phyloP scores from a whole-genome alignment of 2,888 invertebrate genomes.

The Dynastes maya region DNA sequence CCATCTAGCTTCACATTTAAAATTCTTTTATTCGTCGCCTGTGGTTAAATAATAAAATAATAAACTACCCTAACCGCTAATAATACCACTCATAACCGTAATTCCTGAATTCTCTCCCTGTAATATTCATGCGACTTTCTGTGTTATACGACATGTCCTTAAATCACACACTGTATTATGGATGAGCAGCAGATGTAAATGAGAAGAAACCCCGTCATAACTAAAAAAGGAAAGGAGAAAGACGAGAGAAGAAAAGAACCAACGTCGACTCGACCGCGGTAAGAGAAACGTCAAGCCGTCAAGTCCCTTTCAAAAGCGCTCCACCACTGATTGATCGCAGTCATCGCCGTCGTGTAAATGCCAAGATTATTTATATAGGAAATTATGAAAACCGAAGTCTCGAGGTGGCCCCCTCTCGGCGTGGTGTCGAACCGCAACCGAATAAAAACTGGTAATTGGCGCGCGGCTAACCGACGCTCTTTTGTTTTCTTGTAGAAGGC shows the following conservation, averaged over 20 bases:
- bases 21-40: no score
- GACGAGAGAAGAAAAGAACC: not conserved
- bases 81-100: no score
- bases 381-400: constrained; percentile 32
- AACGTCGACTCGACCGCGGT: constrained; percentile 28
- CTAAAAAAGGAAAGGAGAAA: not conserved
- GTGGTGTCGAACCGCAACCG: constrained; percentile 25
- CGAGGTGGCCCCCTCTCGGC: not conserved
- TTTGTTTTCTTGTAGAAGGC: constrained; percentile 22
- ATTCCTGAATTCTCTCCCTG: not conserved
- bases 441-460: constrained; percentile 15
- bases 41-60: no score
- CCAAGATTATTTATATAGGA: constrained; percentile 47
- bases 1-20: no score
- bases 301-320: constrained; percentile 24
- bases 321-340: constrained; percentile 48
- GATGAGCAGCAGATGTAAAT: constrained; percentile 12
- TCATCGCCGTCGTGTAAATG: constrained; percentile 49
- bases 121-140: constrained; percentile 11
- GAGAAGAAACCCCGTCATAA: not conserved
- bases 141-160: not conserved
- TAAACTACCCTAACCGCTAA: no score
- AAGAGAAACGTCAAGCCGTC: constrained; percentile 47
- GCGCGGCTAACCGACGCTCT: constrained; percentile 27
- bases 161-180: constrained; percentile 4